These are phyloP conservation scores for Melopsittacus undulatus DNA, from an alignment of 2,797 vertebrate species.

Conservation along the genomic window DNA sequence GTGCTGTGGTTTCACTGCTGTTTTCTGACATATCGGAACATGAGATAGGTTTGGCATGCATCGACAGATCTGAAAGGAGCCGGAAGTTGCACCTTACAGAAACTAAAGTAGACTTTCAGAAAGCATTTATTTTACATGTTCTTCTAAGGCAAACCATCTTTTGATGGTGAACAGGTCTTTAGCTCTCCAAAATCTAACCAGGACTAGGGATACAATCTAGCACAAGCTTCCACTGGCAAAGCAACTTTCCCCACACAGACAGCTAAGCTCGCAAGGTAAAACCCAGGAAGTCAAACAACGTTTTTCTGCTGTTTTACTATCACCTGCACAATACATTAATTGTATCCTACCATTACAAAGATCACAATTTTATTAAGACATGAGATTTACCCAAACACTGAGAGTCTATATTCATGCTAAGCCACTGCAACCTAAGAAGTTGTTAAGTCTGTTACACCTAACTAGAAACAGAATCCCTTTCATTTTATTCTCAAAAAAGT, in stretches of 20 bases:
- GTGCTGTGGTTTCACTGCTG: constrained; percentile 65
- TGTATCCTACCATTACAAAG: background rate
- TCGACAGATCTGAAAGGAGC: constrained; percentile 44
- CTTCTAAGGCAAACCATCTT: background rate
- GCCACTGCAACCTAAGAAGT: background rate
- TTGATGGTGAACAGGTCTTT: background rate
- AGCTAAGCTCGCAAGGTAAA: background rate
- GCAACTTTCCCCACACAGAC: background rate
- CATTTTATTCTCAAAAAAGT: background rate
- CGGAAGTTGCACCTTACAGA: background rate
- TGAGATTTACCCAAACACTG: background rate
- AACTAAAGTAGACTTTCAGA: background rate
- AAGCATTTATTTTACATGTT: background rate
- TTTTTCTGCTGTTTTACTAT: background rate
- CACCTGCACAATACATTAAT: background rate
- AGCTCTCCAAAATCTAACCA: background rate
- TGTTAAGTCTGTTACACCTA: background rate
- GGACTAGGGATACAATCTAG: background rate
- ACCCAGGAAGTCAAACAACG: background rate
- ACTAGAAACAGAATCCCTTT: background rate
- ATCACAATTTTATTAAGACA: background rate
- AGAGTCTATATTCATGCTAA: background rate
- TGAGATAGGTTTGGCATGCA: constrained; percentile 69
- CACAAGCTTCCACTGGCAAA: background rate
- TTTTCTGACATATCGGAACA: constrained; percentile 80